Base-by-base conservation (phyloP, 2,797 vertebrate species). In the Myotis myotis region DNA sequence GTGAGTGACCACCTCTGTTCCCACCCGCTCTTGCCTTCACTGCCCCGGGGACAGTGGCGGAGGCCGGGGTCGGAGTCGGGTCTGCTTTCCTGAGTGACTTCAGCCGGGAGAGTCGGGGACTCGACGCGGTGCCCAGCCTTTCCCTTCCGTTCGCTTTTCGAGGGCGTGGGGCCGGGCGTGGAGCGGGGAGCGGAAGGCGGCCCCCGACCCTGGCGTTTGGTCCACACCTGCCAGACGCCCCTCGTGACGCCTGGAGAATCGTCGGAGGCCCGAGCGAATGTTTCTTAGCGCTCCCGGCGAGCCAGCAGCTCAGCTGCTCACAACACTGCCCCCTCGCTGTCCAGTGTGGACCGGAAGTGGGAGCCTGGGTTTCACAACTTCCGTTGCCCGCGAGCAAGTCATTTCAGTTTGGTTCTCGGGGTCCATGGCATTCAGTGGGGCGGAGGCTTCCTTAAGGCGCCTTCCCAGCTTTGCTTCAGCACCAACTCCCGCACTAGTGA, bases 1-100 rank as follows among this genome's bases (percentile, higher is more conserved):
- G 98, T 98, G 93, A 98, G 98, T 94, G 89, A 74, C 10, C 44
- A 0, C n/a, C 4, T 38, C 38, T 6, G 30, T 66, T 36, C 8
- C 55, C 38, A 1, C 28, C 16, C 30, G 25, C 36, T 15, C 9
- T 41, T 70, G 66, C 8, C 78, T 25, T 81, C 36, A 15, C 20
- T 62, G 36, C 12, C 4, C 89, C 11, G 2, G 55, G 51, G 41
- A 23, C 68, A 11, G 68, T 36, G 22, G 74, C 60, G 2, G 38
- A 75, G 36, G 22, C 74, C 8, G 22, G 78, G 53, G 47, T 44
- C 25, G 57, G 53, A 28, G 8, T 11, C 30, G 8, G 2, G 13
- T 62, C 41, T 68, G 5, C 76, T 91, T 71, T 62, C n/a, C 62
- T 12, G 41, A 64, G 47, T 64, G 82, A 84, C 22, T 76, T 90